phyloP scores from a whole-genome alignment of 2,797 vertebrate species.

The Sus cebifrons region DNA sequence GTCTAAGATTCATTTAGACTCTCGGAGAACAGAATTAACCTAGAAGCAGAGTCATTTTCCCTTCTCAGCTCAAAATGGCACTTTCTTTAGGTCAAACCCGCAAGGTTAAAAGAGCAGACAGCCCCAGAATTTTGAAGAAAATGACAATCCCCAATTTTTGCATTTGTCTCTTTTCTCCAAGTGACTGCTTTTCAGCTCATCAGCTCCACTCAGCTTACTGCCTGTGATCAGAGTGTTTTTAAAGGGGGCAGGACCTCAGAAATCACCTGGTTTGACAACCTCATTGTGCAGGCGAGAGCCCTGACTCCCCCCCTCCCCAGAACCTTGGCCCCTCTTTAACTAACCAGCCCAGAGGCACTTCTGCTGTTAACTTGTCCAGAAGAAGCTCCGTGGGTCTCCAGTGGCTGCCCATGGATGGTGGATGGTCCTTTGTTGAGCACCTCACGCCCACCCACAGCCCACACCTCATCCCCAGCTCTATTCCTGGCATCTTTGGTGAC shows the following conservation, averaged over 20 bases:
- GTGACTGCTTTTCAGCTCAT: background rate
- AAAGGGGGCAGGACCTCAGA: background rate
- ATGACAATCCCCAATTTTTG: background rate
- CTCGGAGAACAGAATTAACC: background rate
- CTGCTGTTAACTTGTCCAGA: background rate
- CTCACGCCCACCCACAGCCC: accelerated
- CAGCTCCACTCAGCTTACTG: background rate
- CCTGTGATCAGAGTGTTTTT: background rate
- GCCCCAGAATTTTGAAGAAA: slow-evolving; percentile 34
- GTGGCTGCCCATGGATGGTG: background rate
- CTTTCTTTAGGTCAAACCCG: background rate
- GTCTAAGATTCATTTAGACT: background rate
- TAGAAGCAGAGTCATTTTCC: slow-evolving; percentile 25
- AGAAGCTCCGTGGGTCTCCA: background rate
- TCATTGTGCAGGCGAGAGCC: background rate
- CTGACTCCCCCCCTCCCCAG: background rate
- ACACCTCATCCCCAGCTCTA: accelerated
- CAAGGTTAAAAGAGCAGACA: background rate
- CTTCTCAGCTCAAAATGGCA: slow-evolving; percentile 36
- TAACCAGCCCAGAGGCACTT: background rate
- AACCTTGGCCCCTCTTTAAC: background rate
- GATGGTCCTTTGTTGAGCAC: background rate
- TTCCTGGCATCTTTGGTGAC: slow-evolving; percentile 47
- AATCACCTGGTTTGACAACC: background rate
- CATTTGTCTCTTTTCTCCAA: background rate